Percentiles rank a stretch among this genome's conserved stretches.
Conservation (phyloP, 2,113 vertebrate genomes). For the Paracanthobrama guichenoti region DNA sequence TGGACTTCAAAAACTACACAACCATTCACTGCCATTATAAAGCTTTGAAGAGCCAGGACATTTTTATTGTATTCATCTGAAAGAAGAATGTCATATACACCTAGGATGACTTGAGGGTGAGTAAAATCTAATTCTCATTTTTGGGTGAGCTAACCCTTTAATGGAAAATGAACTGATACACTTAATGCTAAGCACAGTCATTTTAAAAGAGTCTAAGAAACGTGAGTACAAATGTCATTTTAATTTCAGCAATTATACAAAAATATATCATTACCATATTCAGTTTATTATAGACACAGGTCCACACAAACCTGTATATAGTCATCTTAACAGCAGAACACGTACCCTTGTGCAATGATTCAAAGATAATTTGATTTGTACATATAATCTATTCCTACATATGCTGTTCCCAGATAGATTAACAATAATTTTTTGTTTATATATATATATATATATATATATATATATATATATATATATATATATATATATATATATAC, state of each 20-base stretch:
- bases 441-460: background rate
- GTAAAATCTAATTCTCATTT: no score
- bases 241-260: conserved; percentile 50
- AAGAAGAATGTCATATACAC: no score
- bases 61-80: no score
- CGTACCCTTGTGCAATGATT: conserved; percentile 19
- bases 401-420: background rate
- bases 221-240: conserved; percentile 42
- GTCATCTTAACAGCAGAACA: background rate
- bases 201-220: background rate
- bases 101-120: no score
- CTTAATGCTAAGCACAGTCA: background rate
- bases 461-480: no score
- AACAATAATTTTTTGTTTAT: background rate
- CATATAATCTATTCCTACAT: background rate
- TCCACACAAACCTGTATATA: background rate
- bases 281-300: conserved; percentile 37
- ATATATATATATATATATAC: no score
- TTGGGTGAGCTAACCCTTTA: no score
- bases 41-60: no score
- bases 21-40: no score
- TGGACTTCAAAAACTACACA: no score
- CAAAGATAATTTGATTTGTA: conserved; percentile 15
- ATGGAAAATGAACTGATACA: background rate
- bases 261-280: conserved; percentile 49